Evolutionary conservation across 1,140 invertebrate species (phyloP), one percentile per base, ranked within the genome.

Genomic region (Pachyrhynchus sulphureomaculatus): DNA sequence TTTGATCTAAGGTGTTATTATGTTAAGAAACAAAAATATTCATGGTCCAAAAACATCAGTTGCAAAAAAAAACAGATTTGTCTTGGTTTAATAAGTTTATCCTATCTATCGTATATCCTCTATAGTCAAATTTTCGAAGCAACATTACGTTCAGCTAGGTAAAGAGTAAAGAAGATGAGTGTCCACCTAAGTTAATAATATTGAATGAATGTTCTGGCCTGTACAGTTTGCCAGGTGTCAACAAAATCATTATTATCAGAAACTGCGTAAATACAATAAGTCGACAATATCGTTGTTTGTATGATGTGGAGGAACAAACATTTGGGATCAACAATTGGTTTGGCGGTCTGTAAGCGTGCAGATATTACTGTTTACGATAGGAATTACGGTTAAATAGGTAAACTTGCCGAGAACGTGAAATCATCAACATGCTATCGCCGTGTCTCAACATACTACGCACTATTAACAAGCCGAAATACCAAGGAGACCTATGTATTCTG

Each of bases 351-450:
- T 54, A 51, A 60, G 45, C 53, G 56, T 64, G 61, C 55, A 52
- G 61, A 60, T 62, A 67, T 61, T 56, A 65, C 18, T 70, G 66
- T 70, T 70, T 66, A 66, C 64, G 66, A 64, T 66, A 48, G 39
- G 66, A 66, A 68, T 70, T 68, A 64, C 62, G 66, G 68, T 68
- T 61, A 51, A 58, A 68, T 66, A 70, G 68, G 68, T 70, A 70
- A 70, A 70, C 68, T 65, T 32, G 47, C 44, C 37, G 52, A 65
- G 65, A 65, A 67, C 65, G 67, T 69, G 61, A 60, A 69, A 63
- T 69, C 58, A 69, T 69, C 67, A 69, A 67, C 67, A 69, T 65
- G 62, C 67, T 58, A 39, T 55, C 58, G 41, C 36, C 51, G 60
- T 57, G 29, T 45, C 48, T 17, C 24, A 53, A 45, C 54, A 51